Percentiles rank a stretch among this genome's conserved stretches.
Evolutionary conservation across 2,797 vertebrate genomes (phyloP).

Genomic region (Erethizon dorsatum): DNA sequence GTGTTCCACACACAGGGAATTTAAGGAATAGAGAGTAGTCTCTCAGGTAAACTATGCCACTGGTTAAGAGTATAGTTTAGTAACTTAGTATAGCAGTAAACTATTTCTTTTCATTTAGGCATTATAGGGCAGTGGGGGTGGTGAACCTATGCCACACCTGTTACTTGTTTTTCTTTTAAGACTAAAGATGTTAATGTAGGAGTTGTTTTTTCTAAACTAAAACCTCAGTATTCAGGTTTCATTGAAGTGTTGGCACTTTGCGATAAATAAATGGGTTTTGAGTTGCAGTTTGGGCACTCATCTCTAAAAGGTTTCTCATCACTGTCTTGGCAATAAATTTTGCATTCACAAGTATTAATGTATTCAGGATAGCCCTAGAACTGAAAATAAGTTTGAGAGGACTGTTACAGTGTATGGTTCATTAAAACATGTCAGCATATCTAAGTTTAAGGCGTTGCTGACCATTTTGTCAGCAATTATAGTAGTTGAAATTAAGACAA

Average conservation of each 20-base stretch:
- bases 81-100: background rate
- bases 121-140: background rate
- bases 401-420: background rate
- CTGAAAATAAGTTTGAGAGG: slow-evolving; percentile 38
- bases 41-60: background rate
- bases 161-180: background rate
- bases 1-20: background rate
- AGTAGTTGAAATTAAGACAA: slow-evolving; percentile 19
- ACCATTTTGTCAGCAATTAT: slow-evolving; percentile 38
- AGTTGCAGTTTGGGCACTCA: background rate
- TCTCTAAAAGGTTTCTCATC: background rate
- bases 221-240: background rate
- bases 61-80: background rate
- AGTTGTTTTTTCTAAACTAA: background rate
- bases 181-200: background rate
- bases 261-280: background rate
- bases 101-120: background rate
- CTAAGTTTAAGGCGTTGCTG: slow-evolving; percentile 8
- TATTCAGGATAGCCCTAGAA: background rate
- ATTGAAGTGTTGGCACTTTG: background rate
- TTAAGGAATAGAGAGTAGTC: background rate
- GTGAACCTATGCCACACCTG: background rate
- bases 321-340: background rate
- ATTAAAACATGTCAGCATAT: background rate
- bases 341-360: background rate